Percentiles rank a stretch among this genome's conserved stretches.
These are phyloP conservation scores for Apocheima hispidaria DNA, from an alignment of 2,888 invertebrate genomes.

Conservation along the genomic window DNA sequence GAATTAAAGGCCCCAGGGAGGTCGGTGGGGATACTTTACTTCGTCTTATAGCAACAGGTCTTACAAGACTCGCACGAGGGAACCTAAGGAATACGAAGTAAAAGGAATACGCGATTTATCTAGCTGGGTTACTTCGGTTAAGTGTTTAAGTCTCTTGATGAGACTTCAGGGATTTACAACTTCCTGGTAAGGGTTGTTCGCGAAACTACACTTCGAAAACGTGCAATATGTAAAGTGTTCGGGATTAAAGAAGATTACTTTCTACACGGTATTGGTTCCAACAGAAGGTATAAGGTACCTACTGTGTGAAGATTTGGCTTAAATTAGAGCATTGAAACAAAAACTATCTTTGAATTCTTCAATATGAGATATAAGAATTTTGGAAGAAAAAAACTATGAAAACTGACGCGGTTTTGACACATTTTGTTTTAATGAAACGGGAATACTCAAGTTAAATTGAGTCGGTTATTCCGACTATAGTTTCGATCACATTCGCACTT, in stretches of 20 bases:
- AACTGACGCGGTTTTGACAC: neutral
- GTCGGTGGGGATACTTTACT: conserved; percentile 44
- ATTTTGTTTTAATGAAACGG: too few species aligned
- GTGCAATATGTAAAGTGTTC: conserved; percentile 8
- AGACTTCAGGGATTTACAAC: conserved; percentile 31
- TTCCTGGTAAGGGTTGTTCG: conserved; percentile 17
- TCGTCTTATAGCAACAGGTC: conserved; percentile 73
- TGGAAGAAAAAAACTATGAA: neutral
- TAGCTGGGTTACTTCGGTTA: conserved; percentile 37
- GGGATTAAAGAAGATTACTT: conserved; percentile 18
- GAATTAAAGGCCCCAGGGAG: conserved; percentile 63
- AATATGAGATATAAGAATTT: neutral
- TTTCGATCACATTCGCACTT: too few species aligned
- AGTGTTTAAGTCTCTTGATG: conserved; percentile 35
- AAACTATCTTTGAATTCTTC: neutral
- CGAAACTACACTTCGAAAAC: conserved; percentile 18
- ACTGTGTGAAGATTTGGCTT: neutral
- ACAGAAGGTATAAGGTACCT: neutral
- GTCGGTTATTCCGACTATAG: neutral
- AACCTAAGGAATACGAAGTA: conserved; percentile 35
- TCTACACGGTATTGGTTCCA: conserved; percentile 2
- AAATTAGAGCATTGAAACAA: neutral
- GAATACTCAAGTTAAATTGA: too few species aligned
- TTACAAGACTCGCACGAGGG: conserved; percentile 59
- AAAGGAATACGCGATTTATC: conserved; percentile 43